A percentile compares a stretch with the other conserved stretches of the same genome.
These are phyloP conservation scores for Coreoperca whiteheadi DNA, from an alignment of 2,113 vertebrate genomes.

Conservation along the genomic window DNA sequence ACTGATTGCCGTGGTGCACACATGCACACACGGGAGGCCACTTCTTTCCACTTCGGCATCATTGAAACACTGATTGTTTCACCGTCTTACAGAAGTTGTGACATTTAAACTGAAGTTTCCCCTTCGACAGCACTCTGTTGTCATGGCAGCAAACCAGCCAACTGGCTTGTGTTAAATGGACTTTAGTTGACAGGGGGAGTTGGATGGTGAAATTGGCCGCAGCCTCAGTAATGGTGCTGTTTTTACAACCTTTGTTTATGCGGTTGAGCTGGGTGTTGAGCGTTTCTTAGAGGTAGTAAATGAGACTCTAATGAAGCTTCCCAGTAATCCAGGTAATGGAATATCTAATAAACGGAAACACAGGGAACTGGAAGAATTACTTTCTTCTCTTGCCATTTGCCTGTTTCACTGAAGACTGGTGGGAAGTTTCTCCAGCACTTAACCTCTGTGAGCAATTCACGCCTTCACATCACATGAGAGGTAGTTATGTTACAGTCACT, in stretches of 20 bases:
- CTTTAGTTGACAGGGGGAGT: constrained; percentile 42
- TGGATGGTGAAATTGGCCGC: constrained; percentile 21
- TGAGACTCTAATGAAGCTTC: constrained; percentile 11
- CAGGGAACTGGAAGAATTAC: neutral
- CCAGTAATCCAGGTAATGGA: constrained; percentile 7
- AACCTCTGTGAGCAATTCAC: constrained; percentile 28
- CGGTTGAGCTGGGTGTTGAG: neutral
- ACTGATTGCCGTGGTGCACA: neutral
- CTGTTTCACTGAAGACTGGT: neutral
- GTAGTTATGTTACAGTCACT: constrained; percentile 16
- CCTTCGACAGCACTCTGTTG: constrained; percentile 49
- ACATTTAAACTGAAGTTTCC: constrained; percentile 56
- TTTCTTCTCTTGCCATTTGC: neutral
- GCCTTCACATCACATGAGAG: constrained; percentile 44
- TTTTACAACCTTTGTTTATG: constrained; percentile 38
- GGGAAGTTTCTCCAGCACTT: constrained; percentile 3
- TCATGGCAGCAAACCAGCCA: constrained; percentile 58
- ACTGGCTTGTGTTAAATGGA: constrained; percentile 45
- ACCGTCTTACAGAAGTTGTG: constrained; percentile 59
- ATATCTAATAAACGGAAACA: constrained; percentile 6
- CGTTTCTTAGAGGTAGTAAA: neutral
- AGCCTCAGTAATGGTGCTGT: neutral
- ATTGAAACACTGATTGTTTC: constrained; percentile 36
- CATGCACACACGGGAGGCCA: neutral
- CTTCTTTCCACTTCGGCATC: constrained; percentile 24